Evolutionary conservation across 2,113 vertebrate genomes (phyloP), one percentile per base, ranked within the genome.

Genomic region (Xyliphius kryptos): DNA sequence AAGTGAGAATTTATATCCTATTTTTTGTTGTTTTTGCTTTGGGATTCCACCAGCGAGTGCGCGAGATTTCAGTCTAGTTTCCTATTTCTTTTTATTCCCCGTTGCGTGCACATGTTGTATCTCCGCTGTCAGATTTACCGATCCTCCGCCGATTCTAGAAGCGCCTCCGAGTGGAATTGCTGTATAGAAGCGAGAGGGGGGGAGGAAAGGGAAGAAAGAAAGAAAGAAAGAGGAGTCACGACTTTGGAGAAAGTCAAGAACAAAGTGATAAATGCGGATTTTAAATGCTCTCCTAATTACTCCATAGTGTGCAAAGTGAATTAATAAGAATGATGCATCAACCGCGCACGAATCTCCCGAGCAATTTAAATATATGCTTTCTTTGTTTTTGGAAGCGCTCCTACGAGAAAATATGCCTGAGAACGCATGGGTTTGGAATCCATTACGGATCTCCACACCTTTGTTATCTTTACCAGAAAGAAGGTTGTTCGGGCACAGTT

Each of bases 121-220:
- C n/a, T n/a, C n/a, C n/a, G n/a, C n/a, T 63, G 62, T 19, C 5
- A 53, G 15, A 48, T 3, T 7, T n/a, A n/a, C 22, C 15, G 50
- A 74, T 74, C 55, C 73, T 73, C 72, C 65, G 73, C 63, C 74
- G 78, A 79, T 82, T 75, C 63, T 61, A 76, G 44, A 15, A 67
- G 63, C 63, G 46, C 43, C 70, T 71, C 80, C 49, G 66, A 74
- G 75, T 73, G 61, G 77, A 78, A 76, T 84, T 71, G 80, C 86
- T 86, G 80, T 56, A 74, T n/a, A n/a, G n/a, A n/a, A n/a, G n/a
- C n/a, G n/a, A n/a, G n/a, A n/a, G n/a, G n/a, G n/a, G n/a, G n/a
- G n/a, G n/a, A n/a, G n/a, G n/a, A n/a, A n/a, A n/a, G n/a, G n/a
- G n/a, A n/a, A n/a, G n/a, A 73, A 69, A 77, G 71, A 80, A 76